Evolutionary conservation across 2,113 vertebrate species (phyloP), one percentile per base, ranked within the genome.

Genomic region (Ornithorhynchus anatinus): DNA sequence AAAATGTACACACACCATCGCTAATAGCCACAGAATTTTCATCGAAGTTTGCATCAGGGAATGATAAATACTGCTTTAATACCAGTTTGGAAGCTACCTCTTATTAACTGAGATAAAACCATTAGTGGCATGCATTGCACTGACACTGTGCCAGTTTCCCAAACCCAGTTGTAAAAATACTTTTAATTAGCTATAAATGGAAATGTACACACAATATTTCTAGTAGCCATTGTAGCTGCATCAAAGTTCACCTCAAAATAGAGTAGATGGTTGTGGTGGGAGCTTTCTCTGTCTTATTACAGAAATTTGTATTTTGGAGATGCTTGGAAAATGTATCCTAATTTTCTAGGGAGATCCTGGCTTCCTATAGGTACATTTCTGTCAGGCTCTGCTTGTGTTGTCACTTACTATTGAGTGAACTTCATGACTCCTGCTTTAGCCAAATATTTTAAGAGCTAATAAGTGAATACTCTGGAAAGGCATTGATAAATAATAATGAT

Each of bases 161-260:
- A 19, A 19, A 84, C 79, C 64, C 77, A 84, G 57, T 72, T 56
- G 80, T 37, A 75, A 66, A 87, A 91, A 84, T 72, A 60, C 22
- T 72, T 84, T 85, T 87, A 84, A 89, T 90, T 85, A 88, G 39
- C 79, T 77, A 29, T 86, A 61, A 89, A 84, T 80, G 84, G 82
- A 42, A 80, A 80, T 83, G 25, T 86, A 71, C 84, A 76, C 68
- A 87, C 62, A 83, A 75, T 67, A 81, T 84, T 81, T 69, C 54
- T 57, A 78, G 47, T 77, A 79, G 75, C 59, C 57, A 75, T 52
- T 70, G 47, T 54, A 22, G 50, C 75, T 40, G 56, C 84, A 77
- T 75, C 75, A 50, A 75, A 80, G 80, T 82, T 75, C 75, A 75
- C 67, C 72, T 77, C 72, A 72, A 33, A 75, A 81, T 69, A 75